These are phyloP conservation scores for Etheostoma perlongum DNA, from an alignment of 2,797 vertebrate genomes.

Conservation along the genomic window DNA sequence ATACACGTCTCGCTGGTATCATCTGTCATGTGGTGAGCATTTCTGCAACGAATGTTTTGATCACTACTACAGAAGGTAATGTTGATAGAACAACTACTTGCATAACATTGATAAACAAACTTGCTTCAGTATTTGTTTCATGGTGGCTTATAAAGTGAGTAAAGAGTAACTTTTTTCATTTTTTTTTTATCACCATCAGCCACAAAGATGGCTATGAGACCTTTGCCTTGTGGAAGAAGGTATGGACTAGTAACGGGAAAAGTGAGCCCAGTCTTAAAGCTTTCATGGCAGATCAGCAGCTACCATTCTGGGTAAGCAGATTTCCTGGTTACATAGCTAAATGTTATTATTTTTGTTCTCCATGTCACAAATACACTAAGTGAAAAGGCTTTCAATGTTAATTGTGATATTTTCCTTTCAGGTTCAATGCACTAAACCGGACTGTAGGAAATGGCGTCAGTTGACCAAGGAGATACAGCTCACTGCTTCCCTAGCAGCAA, in stretches of 20 bases:
- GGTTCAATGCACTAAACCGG: conserved; percentile 95
- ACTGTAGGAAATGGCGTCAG: conserved; percentile 97
- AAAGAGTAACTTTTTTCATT: neutral
- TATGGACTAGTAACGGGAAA: conserved; percentile 98
- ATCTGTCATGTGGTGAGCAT: conserved; percentile 97
- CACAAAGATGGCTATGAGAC: conserved; percentile 98
- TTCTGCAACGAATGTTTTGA: conserved; percentile 99
- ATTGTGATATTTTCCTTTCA: conserved; percentile 60
- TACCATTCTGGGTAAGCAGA: conserved; percentile 95
- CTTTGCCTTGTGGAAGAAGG: conserved; percentile 94
- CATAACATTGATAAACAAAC: conserved; percentile 8
- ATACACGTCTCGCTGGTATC: conserved; percentile 98
- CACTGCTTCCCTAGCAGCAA: conserved; percentile 89
- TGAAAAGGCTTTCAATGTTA: neutral
- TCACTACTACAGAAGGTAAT: conserved; percentile 97
- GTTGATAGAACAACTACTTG: neutral
- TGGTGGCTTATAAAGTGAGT: neutral
- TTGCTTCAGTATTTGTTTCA: neutral
- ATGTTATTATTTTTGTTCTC: neutral
- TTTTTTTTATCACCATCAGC: conserved; percentile 72
- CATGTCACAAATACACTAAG: too few relatives aligned
- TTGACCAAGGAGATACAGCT: conserved; percentile 96
- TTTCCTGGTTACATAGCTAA: neutral
- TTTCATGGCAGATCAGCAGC: conserved; percentile 98
- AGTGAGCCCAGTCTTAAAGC: conserved; percentile 98